Conservation (phyloP, 2,888 invertebrate species). For the Dryobota labecula region DNA sequence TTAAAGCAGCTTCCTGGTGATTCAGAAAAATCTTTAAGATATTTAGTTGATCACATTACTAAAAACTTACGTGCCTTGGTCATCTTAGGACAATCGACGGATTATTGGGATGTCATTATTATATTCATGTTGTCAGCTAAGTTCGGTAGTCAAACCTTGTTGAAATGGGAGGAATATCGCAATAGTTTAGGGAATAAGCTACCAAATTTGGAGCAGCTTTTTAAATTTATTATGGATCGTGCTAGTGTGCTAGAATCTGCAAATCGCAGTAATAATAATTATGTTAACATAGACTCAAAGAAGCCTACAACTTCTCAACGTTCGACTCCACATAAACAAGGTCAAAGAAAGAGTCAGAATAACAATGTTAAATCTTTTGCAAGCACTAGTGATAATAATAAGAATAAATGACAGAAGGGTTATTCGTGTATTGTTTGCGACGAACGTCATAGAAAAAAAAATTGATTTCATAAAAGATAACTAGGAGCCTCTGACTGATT, state of each 20-base stretch:
- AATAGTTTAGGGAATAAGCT: slow-evolving; percentile 20
- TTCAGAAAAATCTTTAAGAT: slow-evolving; percentile 50
- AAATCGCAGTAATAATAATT: slow-evolving; percentile 39
- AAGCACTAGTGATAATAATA: not conserved
- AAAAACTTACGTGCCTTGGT: slow-evolving; percentile 63
- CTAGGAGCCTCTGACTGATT: no score
- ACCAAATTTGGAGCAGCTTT: slow-evolving; percentile 59
- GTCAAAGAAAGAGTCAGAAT: not conserved
- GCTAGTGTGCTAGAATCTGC: slow-evolving; percentile 61
- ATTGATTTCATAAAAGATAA: not conserved
- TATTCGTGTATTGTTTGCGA: slow-evolving; percentile 55
- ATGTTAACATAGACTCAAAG: not conserved
- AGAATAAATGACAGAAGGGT: not conserved
- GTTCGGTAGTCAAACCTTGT: slow-evolving; percentile 49
- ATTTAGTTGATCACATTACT: slow-evolving; percentile 57
- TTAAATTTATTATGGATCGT: slow-evolving; percentile 60
- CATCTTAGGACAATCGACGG: slow-evolving; percentile 57
- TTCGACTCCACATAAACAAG: not conserved
- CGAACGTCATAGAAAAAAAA: slow-evolving; percentile 47
- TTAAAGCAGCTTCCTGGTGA: slow-evolving; percentile 32
- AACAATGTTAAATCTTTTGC: slow-evolving; percentile 10
- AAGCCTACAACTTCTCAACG: not conserved
- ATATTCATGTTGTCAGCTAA: slow-evolving; percentile 36
- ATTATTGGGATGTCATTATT: slow-evolving; percentile 59
- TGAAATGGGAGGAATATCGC: slow-evolving; percentile 64